Evolutionary conservation across 2,113 vertebrate genomes (phyloP).

Genomic region (Cygnus atratus): DNA sequence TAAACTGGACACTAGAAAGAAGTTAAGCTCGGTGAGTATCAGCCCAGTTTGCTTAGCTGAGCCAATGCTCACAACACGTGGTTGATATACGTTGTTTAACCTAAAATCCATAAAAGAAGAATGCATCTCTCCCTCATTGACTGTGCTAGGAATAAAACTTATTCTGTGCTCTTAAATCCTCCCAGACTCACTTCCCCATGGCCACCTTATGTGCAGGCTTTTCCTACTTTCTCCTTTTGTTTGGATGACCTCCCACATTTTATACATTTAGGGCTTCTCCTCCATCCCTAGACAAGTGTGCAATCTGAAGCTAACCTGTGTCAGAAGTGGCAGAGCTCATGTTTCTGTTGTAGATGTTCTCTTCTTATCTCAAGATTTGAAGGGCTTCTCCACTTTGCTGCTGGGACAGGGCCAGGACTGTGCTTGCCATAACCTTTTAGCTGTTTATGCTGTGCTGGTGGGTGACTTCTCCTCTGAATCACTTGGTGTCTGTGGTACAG

Average conservation of each 20-base stretch:
- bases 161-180: neutral
- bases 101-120: neutral
- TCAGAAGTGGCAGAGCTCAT: neutral
- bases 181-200: neutral
- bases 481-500: neutral
- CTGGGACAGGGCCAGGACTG: neutral
- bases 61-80: neutral
- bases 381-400: neutral
- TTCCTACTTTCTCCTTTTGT: neutral
- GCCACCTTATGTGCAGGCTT: neutral
- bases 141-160: neutral
- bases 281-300: neutral
- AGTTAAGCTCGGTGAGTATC: neutral
- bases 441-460: fast-evolving
- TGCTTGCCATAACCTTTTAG: neutral
- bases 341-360: neutral
- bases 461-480: neutral
- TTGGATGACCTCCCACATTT: neutral
- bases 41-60: neutral
- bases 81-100: neutral
- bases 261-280: neutral
- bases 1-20: neutral
- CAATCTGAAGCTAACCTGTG: neutral
- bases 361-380: neutral
- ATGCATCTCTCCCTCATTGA: neutral